Percentiles rank a stretch among this genome's conserved stretches.
Evolutionary conservation across 1,140 invertebrate species (phyloP).

Genomic region (Steinernema khuongi): DNA sequence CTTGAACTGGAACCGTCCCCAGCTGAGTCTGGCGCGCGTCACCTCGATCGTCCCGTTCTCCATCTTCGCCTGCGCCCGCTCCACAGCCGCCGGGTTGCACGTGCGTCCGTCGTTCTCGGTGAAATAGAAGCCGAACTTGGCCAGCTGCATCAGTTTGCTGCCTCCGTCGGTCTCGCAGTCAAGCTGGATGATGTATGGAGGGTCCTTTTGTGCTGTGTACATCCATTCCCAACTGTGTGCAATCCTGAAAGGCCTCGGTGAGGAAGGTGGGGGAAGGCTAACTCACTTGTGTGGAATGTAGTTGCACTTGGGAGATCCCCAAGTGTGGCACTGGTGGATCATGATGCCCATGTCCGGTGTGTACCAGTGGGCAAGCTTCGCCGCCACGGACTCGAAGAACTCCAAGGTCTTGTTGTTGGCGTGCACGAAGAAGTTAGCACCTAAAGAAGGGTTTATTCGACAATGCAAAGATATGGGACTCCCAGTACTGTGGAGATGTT

Average conservation of each 20-base stretch:
- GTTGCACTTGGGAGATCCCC: conserved; percentile 44
- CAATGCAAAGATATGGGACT: not conserved
- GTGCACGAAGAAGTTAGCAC: conserved; percentile 56
- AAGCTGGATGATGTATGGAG: conserved; percentile 53
- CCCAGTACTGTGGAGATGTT: no score
- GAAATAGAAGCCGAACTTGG: conserved; percentile 56
- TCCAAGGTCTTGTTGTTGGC: conserved; percentile 53
- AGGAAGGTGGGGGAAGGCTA: not conserved
- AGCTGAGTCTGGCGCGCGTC: conserved; percentile 37
- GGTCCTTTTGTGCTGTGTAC: conserved; percentile 53
- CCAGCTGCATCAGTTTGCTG: conserved; percentile 55
- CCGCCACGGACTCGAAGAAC: conserved; percentile 53
- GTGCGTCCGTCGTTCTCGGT: conserved; percentile 52
- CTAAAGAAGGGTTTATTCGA: conserved; percentile 32
- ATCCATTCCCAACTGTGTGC: conserved; percentile 58
- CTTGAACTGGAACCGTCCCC: conserved; percentile 56
- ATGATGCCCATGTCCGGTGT: conserved; percentile 58
- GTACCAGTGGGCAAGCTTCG: conserved; percentile 54
- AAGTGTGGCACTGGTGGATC: conserved; percentile 59
- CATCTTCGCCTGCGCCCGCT: conserved; percentile 38
- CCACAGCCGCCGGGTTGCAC: conserved; percentile 44
- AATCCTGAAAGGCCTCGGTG: conserved; percentile 39
- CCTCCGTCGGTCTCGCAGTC: conserved; percentile 58
- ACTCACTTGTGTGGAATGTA: conserved; percentile 54
- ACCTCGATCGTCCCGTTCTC: conserved; percentile 39